Base-by-base conservation (phyloP, 2,113 vertebrate genomes). In the Xenopus tropicalis region DNA sequence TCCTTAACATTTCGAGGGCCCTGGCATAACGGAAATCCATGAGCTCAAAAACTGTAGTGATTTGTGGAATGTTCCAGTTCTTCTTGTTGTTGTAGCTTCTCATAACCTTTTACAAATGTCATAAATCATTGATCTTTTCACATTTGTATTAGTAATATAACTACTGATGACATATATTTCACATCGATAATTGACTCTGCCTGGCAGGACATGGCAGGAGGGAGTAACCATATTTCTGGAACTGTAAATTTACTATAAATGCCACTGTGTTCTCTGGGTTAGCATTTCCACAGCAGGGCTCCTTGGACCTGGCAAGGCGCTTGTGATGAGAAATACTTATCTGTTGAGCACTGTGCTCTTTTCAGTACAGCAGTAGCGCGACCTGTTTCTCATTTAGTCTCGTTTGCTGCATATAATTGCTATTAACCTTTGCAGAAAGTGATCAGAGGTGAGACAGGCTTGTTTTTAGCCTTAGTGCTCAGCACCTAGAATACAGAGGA, bases 351-450 rank as follows among this genome's bases (percentile, higher is more conserved):
- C 74, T n/a, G 70, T 88, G 89, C 87, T 91, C 86, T 91, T 91
- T 91, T 84, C 86, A 86, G 81, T 86, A 88, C 84, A 86, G 83
- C 71, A 58, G 88, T 91, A 93, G 90, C 90, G 87, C 86, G 91
- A 93, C 91, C 90, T 84, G 82, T 89, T 91, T 85, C 90, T 89
- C 87, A 89, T 89, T 90, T 90, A 85, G 82, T 90, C 85, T 90
- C 91, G 85, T 93, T 92, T 92, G 91, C 90, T 89, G 84, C 88
- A 89, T 91, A 93, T 91, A 92, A 92, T 92, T 91, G 90, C 89
- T 90, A 93, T 93, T 93, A 93, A 93, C 91, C 91, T 93, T 93
- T 93, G 89, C 80, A 84, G 88, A 91, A 91, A 81, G 86, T 85
- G 85, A 93, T 89, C 88, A 89, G 84, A 91, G 90, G 91, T 90